Evolutionary conservation across 2,113 vertebrate species (phyloP), one percentile per base, ranked within the genome.

Genomic region (Cololabis saira): DNA sequence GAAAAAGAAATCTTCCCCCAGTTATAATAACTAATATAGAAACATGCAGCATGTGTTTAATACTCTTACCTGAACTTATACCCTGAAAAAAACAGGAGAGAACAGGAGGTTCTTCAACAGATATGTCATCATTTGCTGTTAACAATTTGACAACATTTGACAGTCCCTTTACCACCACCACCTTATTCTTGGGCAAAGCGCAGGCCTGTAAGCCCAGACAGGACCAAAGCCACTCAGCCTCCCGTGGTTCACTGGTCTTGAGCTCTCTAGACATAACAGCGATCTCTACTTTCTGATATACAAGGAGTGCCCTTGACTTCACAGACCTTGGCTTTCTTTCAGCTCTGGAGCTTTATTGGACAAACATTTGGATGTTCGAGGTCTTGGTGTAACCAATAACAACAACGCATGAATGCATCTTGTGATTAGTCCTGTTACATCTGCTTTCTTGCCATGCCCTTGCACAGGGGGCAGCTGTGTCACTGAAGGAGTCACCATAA

Each of bases 221-320:
- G 56, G 76, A 61, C 55, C 52, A 71, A 52, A 81, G 58, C 18
- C 21, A 30, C 63, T 78, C 74, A 79, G 42, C 15, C 54, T 67
- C 67, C 58, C 70, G 74, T 57, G 77, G 85, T 83, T 87, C 74
- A 70, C n/a, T 55, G 62, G 50, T 27, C 82, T 76, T 87, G 61
- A 87, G 83, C 78, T 75, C 89, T 27, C 87, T 22, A 78, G 79
- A 78, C 81, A 79, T 66, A 87, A 84, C 66, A 76, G 57, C 58
- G 63, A 83, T 85, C 61, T 74, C 71, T 81, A 49, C 62, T 61
- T 80, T 49, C 66, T 74, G 70, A 81, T 67, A 41, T 44, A 67
- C 75, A 67, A 42, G 63, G 27, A 42, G 51, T 11, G 33, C 6
- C 33, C 6, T 53, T 50, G 33, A 53, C 37, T 58, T 48, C 13